These are phyloP conservation scores for Drosophila flavopinicola DNA, from an alignment of 2,888 invertebrate species.

Conservation along the genomic window DNA sequence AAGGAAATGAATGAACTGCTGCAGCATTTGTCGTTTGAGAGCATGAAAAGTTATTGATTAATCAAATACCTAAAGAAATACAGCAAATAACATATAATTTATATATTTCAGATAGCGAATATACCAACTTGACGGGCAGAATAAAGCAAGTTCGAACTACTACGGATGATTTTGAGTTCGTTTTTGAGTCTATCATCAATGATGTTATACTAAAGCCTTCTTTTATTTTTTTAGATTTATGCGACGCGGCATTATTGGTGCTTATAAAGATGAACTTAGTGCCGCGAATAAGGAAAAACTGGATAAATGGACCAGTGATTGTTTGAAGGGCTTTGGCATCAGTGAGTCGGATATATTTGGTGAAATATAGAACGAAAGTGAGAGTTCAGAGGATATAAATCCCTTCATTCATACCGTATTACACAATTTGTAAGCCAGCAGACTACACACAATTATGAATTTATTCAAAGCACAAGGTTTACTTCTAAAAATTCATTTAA, in stretches of 20 bases:
- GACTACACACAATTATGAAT: too few species aligned
- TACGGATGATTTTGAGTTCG: conserved; percentile 24
- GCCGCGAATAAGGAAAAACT: conserved; percentile 27
- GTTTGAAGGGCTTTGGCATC: conserved; percentile 32
- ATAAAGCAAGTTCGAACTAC: rapidly evolving
- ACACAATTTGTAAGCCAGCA: too few species aligned
- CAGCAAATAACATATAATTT: too few species aligned
- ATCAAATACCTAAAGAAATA: background rate
- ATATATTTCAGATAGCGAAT: conserved; percentile 5
- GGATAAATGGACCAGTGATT: conserved; percentile 38
- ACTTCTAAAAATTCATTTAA: too few species aligned
- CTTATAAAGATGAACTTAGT: conserved; percentile 52
- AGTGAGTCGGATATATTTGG: conserved; percentile 55
- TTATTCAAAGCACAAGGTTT: too few species aligned
- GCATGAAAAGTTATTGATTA: conserved; percentile 54
- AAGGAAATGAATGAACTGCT: conserved; percentile 30
- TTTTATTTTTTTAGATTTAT: conserved; percentile 44
- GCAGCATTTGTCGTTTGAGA: conserved; percentile 53
- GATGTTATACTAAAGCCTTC: background rate
- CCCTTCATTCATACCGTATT: too few species aligned
- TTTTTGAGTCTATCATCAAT: background rate
- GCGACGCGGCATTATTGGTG: conserved; percentile 58
- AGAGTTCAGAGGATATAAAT: too few species aligned
- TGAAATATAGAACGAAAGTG: too few species aligned
- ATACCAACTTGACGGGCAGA: conserved; percentile 8